A percentile compares a stretch with the other conserved stretches of the same genome.
These are phyloP conservation scores for Linurgus olivaceus DNA, from an alignment of 2,797 vertebrate species.

Conservation along the genomic window DNA sequence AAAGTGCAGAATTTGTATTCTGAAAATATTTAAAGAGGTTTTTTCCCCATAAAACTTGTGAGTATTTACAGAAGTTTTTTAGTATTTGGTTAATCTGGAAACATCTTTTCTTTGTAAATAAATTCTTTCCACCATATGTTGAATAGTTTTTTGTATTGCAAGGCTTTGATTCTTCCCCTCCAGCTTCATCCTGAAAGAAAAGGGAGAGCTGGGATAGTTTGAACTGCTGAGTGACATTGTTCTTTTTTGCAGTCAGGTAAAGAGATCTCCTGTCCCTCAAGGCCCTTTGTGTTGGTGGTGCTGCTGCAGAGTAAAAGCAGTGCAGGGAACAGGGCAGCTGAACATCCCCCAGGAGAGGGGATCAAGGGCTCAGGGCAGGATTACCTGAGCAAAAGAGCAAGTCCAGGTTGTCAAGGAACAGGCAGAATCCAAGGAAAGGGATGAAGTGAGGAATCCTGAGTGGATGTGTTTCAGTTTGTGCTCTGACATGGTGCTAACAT, in stretches of 20 bases:
- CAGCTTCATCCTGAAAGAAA: neutral
- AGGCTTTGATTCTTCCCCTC: neutral
- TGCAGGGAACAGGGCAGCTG: neutral
- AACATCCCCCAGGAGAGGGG: neutral
- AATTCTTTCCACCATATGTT: neutral
- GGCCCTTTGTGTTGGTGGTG: neutral
- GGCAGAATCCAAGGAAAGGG: neutral
- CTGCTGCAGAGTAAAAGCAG: neutral
- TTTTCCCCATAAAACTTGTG: neutral
- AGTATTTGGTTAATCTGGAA: neutral
- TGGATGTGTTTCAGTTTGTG: neutral
- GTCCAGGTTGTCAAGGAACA: neutral
- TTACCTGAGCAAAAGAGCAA: neutral
- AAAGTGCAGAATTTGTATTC: neutral
- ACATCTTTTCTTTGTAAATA: neutral
- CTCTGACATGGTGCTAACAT: neutral
- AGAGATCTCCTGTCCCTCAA: neutral
- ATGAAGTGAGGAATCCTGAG: neutral
- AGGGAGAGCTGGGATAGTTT: neutral
- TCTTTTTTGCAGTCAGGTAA: neutral
- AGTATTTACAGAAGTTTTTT: neutral
- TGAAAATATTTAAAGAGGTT: neutral
- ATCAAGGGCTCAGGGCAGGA: neutral
- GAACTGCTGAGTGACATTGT: neutral
- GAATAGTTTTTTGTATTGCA: neutral